Evolutionary conservation across 2,797 vertebrate genomes (phyloP).

Genomic region (Naso thynnoides): DNA sequence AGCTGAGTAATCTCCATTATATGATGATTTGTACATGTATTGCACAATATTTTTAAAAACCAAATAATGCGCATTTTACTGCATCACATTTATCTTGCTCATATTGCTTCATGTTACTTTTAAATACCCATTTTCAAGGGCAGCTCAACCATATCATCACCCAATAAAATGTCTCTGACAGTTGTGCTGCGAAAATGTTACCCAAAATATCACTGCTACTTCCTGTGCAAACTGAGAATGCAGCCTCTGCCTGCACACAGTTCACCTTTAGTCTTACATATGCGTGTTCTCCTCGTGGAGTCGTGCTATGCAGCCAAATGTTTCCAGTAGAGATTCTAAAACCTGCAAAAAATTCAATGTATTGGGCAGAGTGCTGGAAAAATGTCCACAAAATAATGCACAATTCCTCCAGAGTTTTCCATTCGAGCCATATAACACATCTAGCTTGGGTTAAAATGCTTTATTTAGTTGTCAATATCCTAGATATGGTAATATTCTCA

Average conservation of each 20-base stretch:
- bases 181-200: not conserved
- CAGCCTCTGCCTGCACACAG: too few species aligned
- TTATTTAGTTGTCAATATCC: not conserved
- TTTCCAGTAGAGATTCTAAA: not conserved
- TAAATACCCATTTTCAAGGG: too few species aligned
- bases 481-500: too few species aligned
- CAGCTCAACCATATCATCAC: not conserved
- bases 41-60: too few species aligned
- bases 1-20: too few species aligned
- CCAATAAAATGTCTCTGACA: too few species aligned
- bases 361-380: not conserved
- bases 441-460: not conserved
- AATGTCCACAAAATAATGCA: not conserved
- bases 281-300: not conserved
- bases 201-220: not conserved
- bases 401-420: not conserved
- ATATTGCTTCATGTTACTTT: too few species aligned
- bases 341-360: not conserved
- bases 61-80: too few species aligned
- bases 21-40: too few species aligned
- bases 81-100: too few species aligned
- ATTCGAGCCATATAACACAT: not conserved
- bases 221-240: not conserved
- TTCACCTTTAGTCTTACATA: not conserved
- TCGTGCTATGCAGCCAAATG: not conserved